Evolutionary conservation across 2,113 vertebrate genomes (phyloP).

Genomic region (Boleophthalmus pectinirostris): DNA sequence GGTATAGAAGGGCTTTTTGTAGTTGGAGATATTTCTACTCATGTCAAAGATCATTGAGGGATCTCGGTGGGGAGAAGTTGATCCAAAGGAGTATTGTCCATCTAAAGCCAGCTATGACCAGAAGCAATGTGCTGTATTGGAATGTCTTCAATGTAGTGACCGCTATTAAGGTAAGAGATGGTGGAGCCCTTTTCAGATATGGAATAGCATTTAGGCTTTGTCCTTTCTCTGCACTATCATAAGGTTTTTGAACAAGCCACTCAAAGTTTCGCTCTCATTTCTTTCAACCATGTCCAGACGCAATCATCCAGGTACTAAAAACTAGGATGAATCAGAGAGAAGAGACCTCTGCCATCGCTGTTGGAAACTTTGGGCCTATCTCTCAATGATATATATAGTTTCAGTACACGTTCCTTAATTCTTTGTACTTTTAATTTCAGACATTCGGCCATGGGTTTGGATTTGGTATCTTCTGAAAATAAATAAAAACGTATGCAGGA

Average conservation of each 20-base stretch:
- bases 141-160: not conserved
- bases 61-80: not conserved
- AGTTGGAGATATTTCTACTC: not conserved
- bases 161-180: not conserved
- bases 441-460: not conserved
- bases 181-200: not conserved
- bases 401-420: not conserved
- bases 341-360: not conserved
- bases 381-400: not conserved
- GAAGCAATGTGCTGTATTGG: not conserved
- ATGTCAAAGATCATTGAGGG: not conserved
- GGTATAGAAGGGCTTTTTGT: not conserved
- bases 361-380: not conserved
- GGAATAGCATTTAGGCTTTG: not conserved
- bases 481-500: too few species aligned
- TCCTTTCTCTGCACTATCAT: not conserved
- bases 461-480: too few species aligned
- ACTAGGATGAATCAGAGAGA: not conserved
- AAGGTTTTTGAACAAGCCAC: not conserved
- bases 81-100: not conserved
- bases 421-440: not conserved
- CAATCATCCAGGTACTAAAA: conserved; percentile 1
- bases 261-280: not conserved
- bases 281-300: not conserved
- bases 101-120: not conserved